Conservation (phyloP, 2,797 vertebrate species). For the Hapalemur alaotrensis region DNA sequence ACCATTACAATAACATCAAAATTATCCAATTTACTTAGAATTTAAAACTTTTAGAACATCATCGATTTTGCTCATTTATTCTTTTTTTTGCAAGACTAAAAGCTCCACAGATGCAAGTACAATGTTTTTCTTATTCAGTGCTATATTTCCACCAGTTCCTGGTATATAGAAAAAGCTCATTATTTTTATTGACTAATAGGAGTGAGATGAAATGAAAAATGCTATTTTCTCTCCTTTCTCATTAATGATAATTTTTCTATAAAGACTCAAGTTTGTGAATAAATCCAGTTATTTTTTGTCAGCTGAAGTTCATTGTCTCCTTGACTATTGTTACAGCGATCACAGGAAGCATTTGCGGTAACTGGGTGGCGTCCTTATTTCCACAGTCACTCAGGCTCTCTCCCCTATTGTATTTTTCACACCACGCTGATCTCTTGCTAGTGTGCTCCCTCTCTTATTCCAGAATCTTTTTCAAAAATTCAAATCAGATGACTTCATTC, state of each 20-base stretch:
- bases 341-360: neutral
- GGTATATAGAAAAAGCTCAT: neutral
- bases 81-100: neutral
- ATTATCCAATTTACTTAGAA: neutral
- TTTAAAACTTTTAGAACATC: neutral
- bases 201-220: neutral
- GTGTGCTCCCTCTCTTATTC: neutral
- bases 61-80: neutral
- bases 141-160: neutral
- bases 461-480: neutral
- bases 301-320: neutral
- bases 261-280: neutral
- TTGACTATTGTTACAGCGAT: neutral
- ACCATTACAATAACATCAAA: neutral
- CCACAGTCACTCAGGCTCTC: neutral
- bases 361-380: neutral
- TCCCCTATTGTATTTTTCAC: neutral
- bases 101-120: neutral
- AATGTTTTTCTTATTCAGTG: neutral
- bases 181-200: neutral
- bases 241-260: neutral
- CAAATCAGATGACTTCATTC: neutral
- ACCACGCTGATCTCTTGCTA: neutral
- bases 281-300: neutral
- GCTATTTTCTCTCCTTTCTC: neutral